Conservation (phyloP, 2,797 vertebrate genomes). For the Propithecus deckenii region DNA sequence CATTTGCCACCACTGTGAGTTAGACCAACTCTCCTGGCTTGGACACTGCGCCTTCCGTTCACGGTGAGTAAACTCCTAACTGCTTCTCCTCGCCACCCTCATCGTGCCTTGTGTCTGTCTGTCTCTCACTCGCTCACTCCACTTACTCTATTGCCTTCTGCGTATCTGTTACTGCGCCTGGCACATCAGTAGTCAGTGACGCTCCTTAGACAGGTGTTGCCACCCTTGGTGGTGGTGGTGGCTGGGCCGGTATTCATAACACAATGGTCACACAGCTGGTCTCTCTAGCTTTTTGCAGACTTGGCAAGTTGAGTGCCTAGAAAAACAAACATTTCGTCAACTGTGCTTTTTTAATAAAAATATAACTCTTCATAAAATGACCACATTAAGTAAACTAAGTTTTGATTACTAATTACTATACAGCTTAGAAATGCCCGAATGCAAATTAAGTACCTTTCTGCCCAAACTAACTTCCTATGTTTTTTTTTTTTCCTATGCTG, state of each 20-base stretch:
- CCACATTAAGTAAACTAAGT: background rate
- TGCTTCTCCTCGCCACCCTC: background rate
- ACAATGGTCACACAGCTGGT: background rate
- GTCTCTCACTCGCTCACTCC: background rate
- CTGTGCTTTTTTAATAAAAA: background rate
- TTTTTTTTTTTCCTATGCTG: background rate
- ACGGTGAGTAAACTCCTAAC: no score
- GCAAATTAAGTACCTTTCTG: background rate
- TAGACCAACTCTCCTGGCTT: background rate
- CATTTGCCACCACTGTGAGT: background rate
- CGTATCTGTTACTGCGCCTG: background rate
- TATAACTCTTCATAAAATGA: background rate
- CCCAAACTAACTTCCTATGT: background rate
- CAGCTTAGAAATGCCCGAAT: background rate
- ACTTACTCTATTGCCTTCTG: rapidly evolving
- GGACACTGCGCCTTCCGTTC: background rate
- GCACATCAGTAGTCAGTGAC: background rate
- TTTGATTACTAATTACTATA: background rate
- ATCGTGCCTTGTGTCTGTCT: background rate
- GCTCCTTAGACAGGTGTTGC: background rate
- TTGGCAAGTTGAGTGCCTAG: background rate
- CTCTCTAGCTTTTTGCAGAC: background rate
- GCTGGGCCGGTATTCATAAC: background rate
- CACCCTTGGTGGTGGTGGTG: background rate
- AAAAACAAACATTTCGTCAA: background rate